Percentiles rank a stretch among this genome's conserved stretches.
phyloP scores from a whole-genome alignment of 2,797 vertebrate genomes.

The Gymnocypris eckloni region DNA sequence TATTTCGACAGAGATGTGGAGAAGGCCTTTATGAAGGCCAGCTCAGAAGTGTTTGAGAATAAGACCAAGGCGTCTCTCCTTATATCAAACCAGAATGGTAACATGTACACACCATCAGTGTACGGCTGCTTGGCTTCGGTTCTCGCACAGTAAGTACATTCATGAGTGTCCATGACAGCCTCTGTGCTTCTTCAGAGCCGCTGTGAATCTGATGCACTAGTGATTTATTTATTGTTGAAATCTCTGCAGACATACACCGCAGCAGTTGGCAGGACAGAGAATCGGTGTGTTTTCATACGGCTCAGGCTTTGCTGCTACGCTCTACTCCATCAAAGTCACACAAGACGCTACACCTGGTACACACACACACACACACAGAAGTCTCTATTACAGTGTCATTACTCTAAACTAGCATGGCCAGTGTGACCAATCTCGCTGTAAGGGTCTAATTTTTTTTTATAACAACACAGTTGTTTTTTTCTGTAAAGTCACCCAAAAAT shows the following conservation, averaged over 20 bases:
- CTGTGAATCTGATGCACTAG: neutral
- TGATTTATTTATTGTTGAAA: neutral
- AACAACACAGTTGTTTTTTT: neutral
- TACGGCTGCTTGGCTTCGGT: slow-evolving; percentile 96
- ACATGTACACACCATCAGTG: slow-evolving; percentile 98
- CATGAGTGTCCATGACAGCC: neutral
- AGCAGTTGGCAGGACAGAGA: slow-evolving; percentile 90
- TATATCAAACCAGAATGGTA: slow-evolving; percentile 94
- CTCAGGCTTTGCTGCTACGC: slow-evolving; percentile 94
- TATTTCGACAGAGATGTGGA: slow-evolving; percentile 98
- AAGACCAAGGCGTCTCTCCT: slow-evolving; percentile 95
- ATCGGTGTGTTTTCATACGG: slow-evolving; percentile 95
- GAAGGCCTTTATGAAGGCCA: slow-evolving; percentile 97
- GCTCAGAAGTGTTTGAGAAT: slow-evolving; percentile 87
- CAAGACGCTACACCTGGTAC: slow-evolving; percentile 97
- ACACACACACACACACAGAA: slow-evolving; percentile 37
- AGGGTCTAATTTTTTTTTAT: too few relatives aligned
- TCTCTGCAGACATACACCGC: slow-evolving; percentile 80
- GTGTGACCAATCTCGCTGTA: neutral
- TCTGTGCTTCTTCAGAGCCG: neutral
- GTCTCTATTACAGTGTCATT: neutral
- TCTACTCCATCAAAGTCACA: slow-evolving; percentile 91
- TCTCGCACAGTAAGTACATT: slow-evolving; percentile 86
- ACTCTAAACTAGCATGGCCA: neutral
- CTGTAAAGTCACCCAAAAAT: neutral